Conservation (phyloP, 2,113 vertebrate genomes). For the Rana temporaria region DNA sequence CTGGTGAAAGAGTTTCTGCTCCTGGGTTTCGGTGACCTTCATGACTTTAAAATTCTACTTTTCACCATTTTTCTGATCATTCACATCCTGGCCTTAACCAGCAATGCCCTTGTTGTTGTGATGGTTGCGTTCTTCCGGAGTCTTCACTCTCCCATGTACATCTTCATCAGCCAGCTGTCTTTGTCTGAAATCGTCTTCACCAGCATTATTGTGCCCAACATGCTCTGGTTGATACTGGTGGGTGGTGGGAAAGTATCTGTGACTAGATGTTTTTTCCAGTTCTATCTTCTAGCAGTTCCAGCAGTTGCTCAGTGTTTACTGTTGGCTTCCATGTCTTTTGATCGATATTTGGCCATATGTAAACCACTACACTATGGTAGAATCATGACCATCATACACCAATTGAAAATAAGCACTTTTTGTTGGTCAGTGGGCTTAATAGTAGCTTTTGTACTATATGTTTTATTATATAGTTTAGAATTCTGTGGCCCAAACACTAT, state of each 20-base stretch:
- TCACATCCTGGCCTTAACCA: not conserved
- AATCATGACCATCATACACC: not conserved
- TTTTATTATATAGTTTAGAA: not conserved
- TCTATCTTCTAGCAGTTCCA: not conserved
- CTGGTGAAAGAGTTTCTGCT: not conserved
- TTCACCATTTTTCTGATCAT: not conserved
- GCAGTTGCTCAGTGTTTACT: not conserved
- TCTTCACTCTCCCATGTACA: too few species aligned
- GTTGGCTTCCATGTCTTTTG: not conserved
- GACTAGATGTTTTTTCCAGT: not conserved
- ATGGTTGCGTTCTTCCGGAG: not conserved
- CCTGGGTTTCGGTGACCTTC: not conserved
- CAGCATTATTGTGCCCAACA: too few species aligned
- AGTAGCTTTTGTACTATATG: not conserved
- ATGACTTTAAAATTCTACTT: not conserved
- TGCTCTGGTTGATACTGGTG: too few species aligned
- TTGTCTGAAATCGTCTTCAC: too few species aligned
- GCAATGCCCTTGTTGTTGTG: not conserved
- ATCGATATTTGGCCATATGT: slow-evolving; percentile 4
- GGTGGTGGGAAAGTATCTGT: not conserved
- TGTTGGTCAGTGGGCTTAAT: not conserved
- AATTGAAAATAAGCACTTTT: not conserved
- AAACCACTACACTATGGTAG: not conserved
- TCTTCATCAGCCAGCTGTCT: too few species aligned
- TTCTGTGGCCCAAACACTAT: not conserved